Base-by-base conservation (phyloP, 2,113 vertebrate genomes). In the Pongo pygmaeus region DNA sequence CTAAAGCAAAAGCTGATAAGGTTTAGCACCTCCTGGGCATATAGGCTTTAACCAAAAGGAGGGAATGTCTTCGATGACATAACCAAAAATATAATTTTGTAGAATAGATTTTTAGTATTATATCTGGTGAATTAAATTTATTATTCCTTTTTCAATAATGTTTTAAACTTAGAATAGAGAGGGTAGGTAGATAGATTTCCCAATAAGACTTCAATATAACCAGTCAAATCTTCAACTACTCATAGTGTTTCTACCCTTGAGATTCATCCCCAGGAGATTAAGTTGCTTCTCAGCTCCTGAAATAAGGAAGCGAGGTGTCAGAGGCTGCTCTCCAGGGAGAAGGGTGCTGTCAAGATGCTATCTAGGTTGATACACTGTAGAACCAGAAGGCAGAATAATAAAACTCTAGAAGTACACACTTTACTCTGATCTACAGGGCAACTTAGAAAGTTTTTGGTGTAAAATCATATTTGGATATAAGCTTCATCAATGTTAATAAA, bases 11-110 rank as follows among this genome's bases (percentile, higher is more conserved):
- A 67, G 10, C 7, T 94, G 46, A 88, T 67, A 61, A 89, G 20
- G 4, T 61, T 59, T 86, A 69, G 70, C 8, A 50, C 1, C 16
- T 96, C 5, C 2, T 75, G 12, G 30, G 38, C 30, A 77, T 27
- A 59, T n/a, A 84, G n/a, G 4, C 7, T 91, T 96, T 97, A 93
- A 86, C 16, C 48, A 84, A 97, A 95, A 32, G 67, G 2, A 74
- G 9, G 6, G 6, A 81, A 77, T n/a, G 23, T 93, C 35, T 23
- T 95, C 40, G 3, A 7, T 93, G 17, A 91, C 46, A 95, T 88
- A 96, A 57, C 32, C n/a, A 55, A 94, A 91, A 46, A 13, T 4
- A 52, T 22, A 61, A 86, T 57, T 93, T 87, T 64, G 14, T 94
- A n/a, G 48, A 93, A 90, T 17, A 79, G 7, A 79, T 92, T 92